Evolutionary conservation across 2,113 vertebrate species (phyloP).

Genomic region (Misgurnus anguillicaudatus): DNA sequence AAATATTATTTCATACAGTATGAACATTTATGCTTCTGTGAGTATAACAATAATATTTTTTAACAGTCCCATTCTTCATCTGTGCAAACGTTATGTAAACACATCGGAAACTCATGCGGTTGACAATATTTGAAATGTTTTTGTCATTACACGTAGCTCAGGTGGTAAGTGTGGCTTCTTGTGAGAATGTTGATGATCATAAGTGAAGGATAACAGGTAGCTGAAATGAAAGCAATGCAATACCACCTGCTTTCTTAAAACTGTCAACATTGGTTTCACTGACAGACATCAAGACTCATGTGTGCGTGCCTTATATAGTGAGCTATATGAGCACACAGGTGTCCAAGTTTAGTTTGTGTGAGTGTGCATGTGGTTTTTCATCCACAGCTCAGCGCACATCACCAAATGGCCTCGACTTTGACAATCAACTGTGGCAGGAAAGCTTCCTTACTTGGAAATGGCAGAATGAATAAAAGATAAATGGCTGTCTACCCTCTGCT

Average conservation of each 20-base stretch:
- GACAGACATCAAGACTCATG: conserved; percentile 43
- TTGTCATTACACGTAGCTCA: conserved; percentile 32
- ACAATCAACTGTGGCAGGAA: conserved; percentile 60
- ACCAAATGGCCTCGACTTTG: conserved; percentile 58
- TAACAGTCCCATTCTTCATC: no score
- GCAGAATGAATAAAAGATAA: conserved; percentile 76
- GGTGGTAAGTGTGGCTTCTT: not conserved
- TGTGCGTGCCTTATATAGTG: not conserved
- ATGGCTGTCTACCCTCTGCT: conserved; percentile 61
- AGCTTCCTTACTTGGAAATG: conserved; percentile 66
- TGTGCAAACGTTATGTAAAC: no score
- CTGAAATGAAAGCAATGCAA: conserved; percentile 4
- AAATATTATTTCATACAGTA: no score
- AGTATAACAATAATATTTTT: no score
- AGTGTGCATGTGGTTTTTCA: conserved; percentile 1
- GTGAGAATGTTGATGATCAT: conserved; percentile 8
- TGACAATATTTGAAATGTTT: conserved; percentile 37
- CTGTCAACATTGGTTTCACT: conserved; percentile 35
- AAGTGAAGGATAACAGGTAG: conserved; percentile 18
- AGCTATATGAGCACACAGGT: no score
- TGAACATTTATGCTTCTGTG: no score
- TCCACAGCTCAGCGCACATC: conserved; percentile 45
- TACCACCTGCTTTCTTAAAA: conserved; percentile 24
- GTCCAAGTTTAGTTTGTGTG: conserved; percentile 7
- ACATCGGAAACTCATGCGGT: not conserved